Base-by-base conservation (phyloP, 2,113 vertebrate species). In the Syngnathus typhle region DNA sequence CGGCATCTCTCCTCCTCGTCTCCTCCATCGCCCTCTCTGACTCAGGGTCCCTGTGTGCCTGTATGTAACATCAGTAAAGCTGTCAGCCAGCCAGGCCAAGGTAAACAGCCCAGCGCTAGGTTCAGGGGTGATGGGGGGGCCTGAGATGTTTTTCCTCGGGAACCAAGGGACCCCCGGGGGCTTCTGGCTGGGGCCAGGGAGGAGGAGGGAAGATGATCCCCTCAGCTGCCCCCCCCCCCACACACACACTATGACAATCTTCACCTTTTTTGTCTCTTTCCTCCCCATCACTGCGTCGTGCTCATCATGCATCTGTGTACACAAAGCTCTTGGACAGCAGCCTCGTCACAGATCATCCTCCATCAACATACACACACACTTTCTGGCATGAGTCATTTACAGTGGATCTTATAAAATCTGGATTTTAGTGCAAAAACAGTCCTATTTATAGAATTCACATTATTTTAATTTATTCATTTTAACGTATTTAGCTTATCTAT, bases 11-110 rank as follows among this genome's bases (percentile, higher is more conserved):
- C 72, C 67, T 78, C 61, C 72, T 73, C 69, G 74, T 83, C 81
- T 72, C 72, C 78, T 83, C 79, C 65, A 51, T 71, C 67, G 61
- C 76, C 70, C 72, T 77, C 81, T 91, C 88, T 82, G 91, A 93
- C 89, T 92, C 80, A 66, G 69, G 68, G 85, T 92, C 91, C 91
- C 91, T 83, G 79, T 88, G 93, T 92, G 93, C 93, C 93, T 94
- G 91, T 94, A 94, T 95, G 97, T 96, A 97, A 97, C 95, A 96
- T 98, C 95, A 96, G 96, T 96, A 97, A 96, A 97, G 94, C 95
- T 98, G 95, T 95, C 95, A 96, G 93, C 91, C 90, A 82, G 90
- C 90, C 91, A 87, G 88, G 95, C 97, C 97, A 98, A 97, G 94
- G 94, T 96, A 98, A 99, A 99, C 95, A 98, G 92, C 89, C 91